A percentile compares a stretch with the other conserved stretches of the same genome.
Evolutionary conservation across 1,140 invertebrate genomes (phyloP).

Genomic region (Odontomachus brunneus): DNA sequence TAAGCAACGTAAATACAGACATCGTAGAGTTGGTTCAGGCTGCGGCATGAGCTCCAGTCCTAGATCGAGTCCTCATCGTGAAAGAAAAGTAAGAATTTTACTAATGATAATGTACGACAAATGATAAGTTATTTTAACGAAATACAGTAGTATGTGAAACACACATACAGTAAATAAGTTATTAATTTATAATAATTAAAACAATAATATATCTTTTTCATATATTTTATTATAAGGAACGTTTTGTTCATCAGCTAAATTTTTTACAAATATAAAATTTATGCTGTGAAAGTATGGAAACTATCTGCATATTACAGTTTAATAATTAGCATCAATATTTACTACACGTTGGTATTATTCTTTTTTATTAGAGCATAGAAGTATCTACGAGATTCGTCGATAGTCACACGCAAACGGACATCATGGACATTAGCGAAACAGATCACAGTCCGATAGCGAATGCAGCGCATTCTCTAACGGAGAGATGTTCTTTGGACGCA

Average conservation of each 20-base stretch:
- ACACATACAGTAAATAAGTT: background rate
- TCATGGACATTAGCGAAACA: constrained; percentile 87
- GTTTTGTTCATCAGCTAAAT: too few relatives aligned
- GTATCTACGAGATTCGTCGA: constrained; percentile 83
- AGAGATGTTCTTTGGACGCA: constrained; percentile 61
- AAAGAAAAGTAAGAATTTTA: constrained; percentile 81
- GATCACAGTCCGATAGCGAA: constrained; percentile 43
- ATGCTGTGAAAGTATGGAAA: too few relatives aligned
- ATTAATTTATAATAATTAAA: background rate
- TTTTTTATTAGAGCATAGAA: constrained; percentile 75
- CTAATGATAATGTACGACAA: background rate
- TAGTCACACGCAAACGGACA: constrained; percentile 90
- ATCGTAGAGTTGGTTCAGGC: constrained; percentile 87
- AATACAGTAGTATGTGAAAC: too few relatives aligned
- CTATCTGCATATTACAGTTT: constrained; percentile 24
- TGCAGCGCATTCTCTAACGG: constrained; percentile 18
- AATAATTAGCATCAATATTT: background rate
- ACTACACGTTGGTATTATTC: background rate
- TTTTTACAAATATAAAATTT: too few relatives aligned
- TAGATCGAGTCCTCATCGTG: constrained; percentile 86
- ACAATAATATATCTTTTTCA: background rate
- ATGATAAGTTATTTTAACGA: background rate
- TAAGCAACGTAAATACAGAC: constrained; percentile 85
- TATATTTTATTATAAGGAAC: too few relatives aligned
- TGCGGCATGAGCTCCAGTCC: constrained; percentile 84